phyloP scores from a whole-genome alignment of 2,113 vertebrate species.

The Mustela nigripes region DNA sequence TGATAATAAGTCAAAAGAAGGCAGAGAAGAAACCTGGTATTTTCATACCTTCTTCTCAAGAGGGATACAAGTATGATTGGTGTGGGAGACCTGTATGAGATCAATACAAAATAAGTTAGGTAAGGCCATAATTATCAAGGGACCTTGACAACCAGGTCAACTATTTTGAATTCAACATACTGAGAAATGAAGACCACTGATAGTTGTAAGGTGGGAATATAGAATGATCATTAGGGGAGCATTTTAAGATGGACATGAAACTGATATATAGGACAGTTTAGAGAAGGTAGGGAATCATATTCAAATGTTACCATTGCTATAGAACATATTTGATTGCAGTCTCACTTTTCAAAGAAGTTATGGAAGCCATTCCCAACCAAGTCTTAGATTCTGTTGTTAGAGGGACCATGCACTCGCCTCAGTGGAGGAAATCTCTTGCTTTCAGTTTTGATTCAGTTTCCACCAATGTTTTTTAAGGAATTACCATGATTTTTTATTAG shows the following conservation, averaged over 20 bases:
- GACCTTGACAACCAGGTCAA: not conserved
- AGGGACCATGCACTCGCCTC: not conserved
- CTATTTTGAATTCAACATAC: conserved; percentile 41
- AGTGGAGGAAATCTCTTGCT: not conserved
- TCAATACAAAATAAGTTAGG: conserved; percentile 48
- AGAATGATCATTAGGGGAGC: not conserved
- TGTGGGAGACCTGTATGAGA: conserved; percentile 7
- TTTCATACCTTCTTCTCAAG: conserved; percentile 10
- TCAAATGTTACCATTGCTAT: not conserved
- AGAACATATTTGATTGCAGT: not conserved
- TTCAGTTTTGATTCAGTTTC: not conserved
- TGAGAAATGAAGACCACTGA: not conserved
- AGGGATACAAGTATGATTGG: not conserved
- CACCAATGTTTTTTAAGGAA: conserved; percentile 21
- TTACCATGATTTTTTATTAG: not conserved
- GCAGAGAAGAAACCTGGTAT: conserved; percentile 9
- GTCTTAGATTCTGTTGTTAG: not conserved
- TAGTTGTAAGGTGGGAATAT: not conserved
- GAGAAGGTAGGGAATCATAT: not conserved
- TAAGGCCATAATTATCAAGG: conserved; percentile 26
- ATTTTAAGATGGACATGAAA: conserved; percentile 1
- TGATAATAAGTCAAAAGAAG: conserved; percentile 31
- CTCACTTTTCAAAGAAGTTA: not conserved
- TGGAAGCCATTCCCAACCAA: not conserved
- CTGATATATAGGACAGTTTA: not conserved